Evolutionary conservation across 2,113 vertebrate species (phyloP).

Genomic region (Chlamydotis undulata): DNA sequence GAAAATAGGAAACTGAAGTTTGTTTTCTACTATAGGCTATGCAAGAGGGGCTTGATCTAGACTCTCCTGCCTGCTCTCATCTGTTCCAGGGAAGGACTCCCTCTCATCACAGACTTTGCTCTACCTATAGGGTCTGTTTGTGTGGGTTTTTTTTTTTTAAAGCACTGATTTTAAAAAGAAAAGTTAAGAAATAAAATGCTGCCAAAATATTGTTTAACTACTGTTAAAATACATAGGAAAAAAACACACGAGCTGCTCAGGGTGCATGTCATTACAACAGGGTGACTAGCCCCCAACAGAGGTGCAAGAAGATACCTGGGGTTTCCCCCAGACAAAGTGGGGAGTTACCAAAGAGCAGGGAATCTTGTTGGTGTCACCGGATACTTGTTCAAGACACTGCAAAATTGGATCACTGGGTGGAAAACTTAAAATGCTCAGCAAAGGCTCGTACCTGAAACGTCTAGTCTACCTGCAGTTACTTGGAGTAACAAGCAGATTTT

Average conservation of each 20-base stretch:
- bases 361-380: neutral
- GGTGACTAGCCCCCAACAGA: rapidly evolving
- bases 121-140: neutral
- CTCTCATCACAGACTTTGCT: neutral
- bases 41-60: neutral
- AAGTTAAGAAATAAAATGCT: neutral
- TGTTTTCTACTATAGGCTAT: neutral
- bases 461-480: neutral
- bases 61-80: neutral
- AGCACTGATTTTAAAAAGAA: neutral
- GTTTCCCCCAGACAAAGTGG: neutral
- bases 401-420: neutral
- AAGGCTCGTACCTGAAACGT: neutral
- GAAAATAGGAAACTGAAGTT: neutral
- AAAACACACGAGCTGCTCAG: neutral
- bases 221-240: rapidly evolving
- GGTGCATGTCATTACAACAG: neutral
- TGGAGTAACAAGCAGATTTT: neutral
- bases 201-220: neutral
- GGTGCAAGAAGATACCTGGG: neutral
- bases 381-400: neutral
- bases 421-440: neutral
- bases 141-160: neutral
- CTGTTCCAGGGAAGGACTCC: neutral
- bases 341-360: neutral